Evolutionary conservation across 2,797 vertebrate genomes (phyloP).

Genomic region (Liasis olivaceus): DNA sequence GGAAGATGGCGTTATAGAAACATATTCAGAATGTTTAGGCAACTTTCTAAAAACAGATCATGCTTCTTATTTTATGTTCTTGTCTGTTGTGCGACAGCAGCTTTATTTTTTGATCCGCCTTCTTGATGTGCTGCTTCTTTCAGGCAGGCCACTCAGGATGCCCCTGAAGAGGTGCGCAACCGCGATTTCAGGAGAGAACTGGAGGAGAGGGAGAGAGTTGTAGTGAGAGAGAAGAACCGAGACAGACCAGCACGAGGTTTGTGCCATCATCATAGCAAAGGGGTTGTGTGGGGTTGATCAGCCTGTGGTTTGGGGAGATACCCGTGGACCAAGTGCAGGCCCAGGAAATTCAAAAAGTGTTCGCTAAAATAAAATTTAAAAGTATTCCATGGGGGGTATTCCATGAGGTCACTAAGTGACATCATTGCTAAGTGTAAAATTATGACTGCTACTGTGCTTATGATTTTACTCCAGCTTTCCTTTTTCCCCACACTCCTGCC

Average conservation of each 20-base stretch:
- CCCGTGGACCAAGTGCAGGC: not conserved
- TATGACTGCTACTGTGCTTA: no score
- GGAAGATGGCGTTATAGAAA: no score
- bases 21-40: not conserved
- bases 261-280: not conserved
- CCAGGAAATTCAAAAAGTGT: not conserved
- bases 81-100: not conserved
- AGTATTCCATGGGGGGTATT: not conserved
- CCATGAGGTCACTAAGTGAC: not conserved
- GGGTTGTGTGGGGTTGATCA: not conserved
- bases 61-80: not conserved
- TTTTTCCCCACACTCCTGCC: no score
- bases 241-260: slow-evolving; percentile 92
- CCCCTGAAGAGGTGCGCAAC: slow-evolving; percentile 92
- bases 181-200: slow-evolving; percentile 96
- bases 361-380: not conserved
- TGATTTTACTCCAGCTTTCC: no score
- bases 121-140: not conserved
- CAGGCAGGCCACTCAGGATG: slow-evolving; percentile 96
- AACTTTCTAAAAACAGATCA: not conserved
- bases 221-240: slow-evolving; percentile 89
- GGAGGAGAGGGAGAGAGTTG: slow-evolving; percentile 92
- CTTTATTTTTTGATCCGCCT: not conserved
- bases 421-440: no score
- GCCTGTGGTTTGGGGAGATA: not conserved